Conservation (phyloP, 2,888 invertebrate species). For the Dryococelus australis region DNA sequence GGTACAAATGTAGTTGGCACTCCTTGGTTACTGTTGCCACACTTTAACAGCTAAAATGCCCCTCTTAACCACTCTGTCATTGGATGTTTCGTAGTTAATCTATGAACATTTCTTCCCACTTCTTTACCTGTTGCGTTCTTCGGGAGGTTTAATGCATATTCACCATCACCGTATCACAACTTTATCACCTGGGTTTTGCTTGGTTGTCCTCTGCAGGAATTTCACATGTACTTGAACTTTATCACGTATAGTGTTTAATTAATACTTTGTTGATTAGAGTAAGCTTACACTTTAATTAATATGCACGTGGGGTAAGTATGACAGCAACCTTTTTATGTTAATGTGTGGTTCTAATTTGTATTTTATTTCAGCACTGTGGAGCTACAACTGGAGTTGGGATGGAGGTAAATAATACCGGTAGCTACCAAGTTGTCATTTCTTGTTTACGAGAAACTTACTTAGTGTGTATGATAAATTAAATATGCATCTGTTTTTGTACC, state of each 20-base stretch:
- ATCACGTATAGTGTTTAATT: background rate
- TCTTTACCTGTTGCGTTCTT: background rate
- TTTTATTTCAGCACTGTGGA: background rate
- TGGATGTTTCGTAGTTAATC: constrained; percentile 5
- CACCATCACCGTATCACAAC: background rate
- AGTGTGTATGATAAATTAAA: too few relatives aligned
- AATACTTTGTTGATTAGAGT: background rate
- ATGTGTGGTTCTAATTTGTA: background rate
- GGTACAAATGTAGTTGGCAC: background rate
- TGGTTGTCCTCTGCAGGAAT: background rate
- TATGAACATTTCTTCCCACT: background rate
- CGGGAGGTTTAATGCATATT: background rate
- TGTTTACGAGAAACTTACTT: too few relatives aligned
- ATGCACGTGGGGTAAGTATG: background rate
- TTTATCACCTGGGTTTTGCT: background rate
- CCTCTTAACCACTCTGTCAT: background rate
- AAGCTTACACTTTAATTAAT: background rate
- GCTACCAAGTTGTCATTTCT: too few relatives aligned
- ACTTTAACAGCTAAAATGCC: background rate
- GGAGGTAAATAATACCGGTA: too few relatives aligned
- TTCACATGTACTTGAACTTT: background rate
- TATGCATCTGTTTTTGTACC: too few relatives aligned
- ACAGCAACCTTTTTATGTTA: background rate
- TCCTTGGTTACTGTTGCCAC: background rate
- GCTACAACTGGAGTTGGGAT: too few relatives aligned